Evolutionary conservation across 2,888 invertebrate species (phyloP).

Genomic region (Metalampra italica): DNA sequence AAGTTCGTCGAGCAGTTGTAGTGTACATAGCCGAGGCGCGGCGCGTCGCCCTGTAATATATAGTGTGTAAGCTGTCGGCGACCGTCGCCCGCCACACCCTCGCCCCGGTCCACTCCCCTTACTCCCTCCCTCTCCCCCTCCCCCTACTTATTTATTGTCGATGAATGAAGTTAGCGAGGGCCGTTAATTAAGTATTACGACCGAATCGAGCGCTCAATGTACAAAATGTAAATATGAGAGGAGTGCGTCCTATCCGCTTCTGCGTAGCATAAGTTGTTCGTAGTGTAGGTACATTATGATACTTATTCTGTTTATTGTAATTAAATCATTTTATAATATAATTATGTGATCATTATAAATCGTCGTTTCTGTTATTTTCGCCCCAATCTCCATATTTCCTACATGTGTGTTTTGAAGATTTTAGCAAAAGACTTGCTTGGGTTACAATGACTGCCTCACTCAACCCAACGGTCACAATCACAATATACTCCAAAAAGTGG

Average conservation of each 20-base stretch:
- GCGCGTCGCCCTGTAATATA: slow-evolving; percentile 51
- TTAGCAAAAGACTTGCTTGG: too few species aligned
- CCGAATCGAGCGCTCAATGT: slow-evolving; percentile 77
- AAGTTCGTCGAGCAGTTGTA: slow-evolving; percentile 98
- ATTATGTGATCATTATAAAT: slow-evolving; percentile 77
- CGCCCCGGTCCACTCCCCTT: slow-evolving; percentile 16
- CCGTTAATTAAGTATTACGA: slow-evolving; percentile 71
- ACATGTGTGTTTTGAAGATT: too few species aligned
- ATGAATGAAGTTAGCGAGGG: slow-evolving; percentile 54
- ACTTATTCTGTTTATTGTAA: slow-evolving; percentile 80
- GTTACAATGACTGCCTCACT: too few species aligned
- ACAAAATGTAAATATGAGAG: slow-evolving; percentile 79
- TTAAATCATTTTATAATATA: slow-evolving; percentile 81
- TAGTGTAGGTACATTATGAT: slow-evolving; percentile 79
- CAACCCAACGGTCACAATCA: too few species aligned
- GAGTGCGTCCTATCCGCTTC: slow-evolving; percentile 77
- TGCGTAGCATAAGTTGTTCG: slow-evolving; percentile 77
- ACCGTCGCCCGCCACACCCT: slow-evolving; percentile 26
- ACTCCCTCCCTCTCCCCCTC: slow-evolving; percentile 16
- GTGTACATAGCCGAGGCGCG: slow-evolving; percentile 75
- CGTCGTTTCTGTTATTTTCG: slow-evolving; percentile 53
- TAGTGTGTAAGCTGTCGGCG: slow-evolving; percentile 34
- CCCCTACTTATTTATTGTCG: slow-evolving; percentile 70
- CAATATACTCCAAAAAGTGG: too few species aligned
- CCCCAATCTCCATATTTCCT: too few species aligned